phyloP scores from a whole-genome alignment of 1,140 invertebrate genomes.

The Ylistrum balloti region DNA sequence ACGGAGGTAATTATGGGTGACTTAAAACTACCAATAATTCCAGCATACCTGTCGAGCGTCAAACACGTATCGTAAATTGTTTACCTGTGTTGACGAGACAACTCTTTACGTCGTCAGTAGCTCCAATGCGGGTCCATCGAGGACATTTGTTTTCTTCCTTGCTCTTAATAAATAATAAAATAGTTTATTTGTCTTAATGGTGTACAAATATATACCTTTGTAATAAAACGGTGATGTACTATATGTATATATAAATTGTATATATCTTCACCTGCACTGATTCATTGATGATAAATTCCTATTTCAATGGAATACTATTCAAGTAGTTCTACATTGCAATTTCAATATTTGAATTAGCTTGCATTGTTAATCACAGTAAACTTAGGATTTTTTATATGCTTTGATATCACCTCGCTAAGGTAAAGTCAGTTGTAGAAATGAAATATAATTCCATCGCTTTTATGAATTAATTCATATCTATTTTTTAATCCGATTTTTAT shows the following conservation, averaged over 20 bases:
- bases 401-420: too few relatives aligned
- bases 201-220: too few relatives aligned
- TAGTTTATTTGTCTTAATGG: not conserved
- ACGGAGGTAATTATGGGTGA: not conserved
- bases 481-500: too few relatives aligned
- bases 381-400: too few relatives aligned
- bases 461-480: too few relatives aligned
- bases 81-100: not conserved
- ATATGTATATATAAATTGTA: not conserved
- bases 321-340: not conserved
- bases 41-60: not conserved
- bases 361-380: too few relatives aligned
- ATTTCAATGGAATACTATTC: not conserved
- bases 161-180: constrained; percentile 12
- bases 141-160: not conserved
- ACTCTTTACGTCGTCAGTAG: not conserved
- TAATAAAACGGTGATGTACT: not conserved
- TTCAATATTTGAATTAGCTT: not conserved
- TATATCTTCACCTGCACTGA: not conserved
- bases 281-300: not conserved
- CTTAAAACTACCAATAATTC: not conserved
- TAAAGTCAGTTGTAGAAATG: too few relatives aligned
- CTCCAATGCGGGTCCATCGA: not conserved
- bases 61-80: not conserved
- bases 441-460: too few relatives aligned